phyloP scores from a whole-genome alignment of 2,797 vertebrate species.

The Tarsius wallacei region DNA sequence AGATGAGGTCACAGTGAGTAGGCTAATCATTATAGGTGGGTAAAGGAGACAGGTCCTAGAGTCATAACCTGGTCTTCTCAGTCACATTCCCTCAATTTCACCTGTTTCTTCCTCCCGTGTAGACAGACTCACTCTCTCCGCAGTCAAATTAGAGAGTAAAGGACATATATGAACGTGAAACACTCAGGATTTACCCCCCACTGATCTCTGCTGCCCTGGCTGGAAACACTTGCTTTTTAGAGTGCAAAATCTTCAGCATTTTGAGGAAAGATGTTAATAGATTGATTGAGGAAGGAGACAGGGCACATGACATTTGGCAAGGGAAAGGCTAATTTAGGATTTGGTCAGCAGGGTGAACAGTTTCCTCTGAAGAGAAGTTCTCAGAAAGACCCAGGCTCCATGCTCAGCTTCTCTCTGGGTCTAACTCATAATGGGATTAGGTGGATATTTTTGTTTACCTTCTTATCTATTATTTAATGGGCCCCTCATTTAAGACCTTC shows the following conservation, averaged over 20 bases:
- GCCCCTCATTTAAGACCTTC: slow-evolving; percentile 67
- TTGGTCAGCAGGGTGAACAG: slow-evolving; percentile 20
- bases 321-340: slow-evolving; percentile 36
- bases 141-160: background rate
- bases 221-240: background rate
- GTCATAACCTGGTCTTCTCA: too few species aligned
- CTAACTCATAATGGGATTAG: slow-evolving; percentile 54
- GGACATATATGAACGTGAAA: fast-evolving
- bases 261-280: background rate
- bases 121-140: background rate
- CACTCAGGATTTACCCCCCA: background rate
- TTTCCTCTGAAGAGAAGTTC: background rate
- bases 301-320: background rate
- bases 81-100: background rate
- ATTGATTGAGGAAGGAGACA: background rate
- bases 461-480: slow-evolving; percentile 75
- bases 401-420: slow-evolving; percentile 12
- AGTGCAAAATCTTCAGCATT: background rate
- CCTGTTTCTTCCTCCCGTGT: background rate
- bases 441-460: slow-evolving; percentile 70
- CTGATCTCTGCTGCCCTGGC: background rate
- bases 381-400: background rate
- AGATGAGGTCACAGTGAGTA: fast-evolving
- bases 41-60: background rate
- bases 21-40: background rate